phyloP scores from a whole-genome alignment of 2,797 vertebrate genomes.

The Euphonia xanthogaster region DNA sequence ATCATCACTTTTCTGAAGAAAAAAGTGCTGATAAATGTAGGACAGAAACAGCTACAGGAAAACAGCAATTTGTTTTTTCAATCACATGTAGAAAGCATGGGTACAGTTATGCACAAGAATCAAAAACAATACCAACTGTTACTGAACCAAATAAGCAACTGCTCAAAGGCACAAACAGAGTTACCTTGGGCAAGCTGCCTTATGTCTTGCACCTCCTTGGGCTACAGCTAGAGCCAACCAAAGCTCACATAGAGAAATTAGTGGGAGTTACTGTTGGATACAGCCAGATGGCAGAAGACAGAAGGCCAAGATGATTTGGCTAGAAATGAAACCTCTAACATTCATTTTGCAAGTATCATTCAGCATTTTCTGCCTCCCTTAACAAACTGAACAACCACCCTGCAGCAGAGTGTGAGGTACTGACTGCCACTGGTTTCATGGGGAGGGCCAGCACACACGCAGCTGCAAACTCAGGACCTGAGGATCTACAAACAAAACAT shows the following conservation, averaged over 20 bases:
- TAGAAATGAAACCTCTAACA: neutral
- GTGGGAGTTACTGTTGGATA: neutral
- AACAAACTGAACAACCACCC: neutral
- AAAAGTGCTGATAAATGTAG: neutral
- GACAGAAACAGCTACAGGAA: neutral
- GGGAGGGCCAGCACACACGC: neutral
- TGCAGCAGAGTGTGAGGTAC: neutral
- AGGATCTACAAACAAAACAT: neutral
- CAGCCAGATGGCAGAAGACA: neutral
- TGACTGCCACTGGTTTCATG: neutral
- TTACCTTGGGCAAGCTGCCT: neutral
- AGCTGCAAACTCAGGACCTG: neutral
- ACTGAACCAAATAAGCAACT: neutral
- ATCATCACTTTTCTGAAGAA: neutral
- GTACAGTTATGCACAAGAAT: neutral
- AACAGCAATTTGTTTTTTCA: neutral
- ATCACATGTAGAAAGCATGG: neutral
- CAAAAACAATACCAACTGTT: neutral
- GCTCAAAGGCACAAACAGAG: neutral
- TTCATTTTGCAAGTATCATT: neutral
- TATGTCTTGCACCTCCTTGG: neutral
- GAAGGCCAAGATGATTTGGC: slow-evolving; percentile 8
- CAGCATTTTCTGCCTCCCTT: neutral
- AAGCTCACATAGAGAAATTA: neutral
- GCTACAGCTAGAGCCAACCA: neutral